Evolutionary conservation across 2,888 invertebrate genomes (phyloP).

Genomic region (Cosmia pyralina): DNA sequence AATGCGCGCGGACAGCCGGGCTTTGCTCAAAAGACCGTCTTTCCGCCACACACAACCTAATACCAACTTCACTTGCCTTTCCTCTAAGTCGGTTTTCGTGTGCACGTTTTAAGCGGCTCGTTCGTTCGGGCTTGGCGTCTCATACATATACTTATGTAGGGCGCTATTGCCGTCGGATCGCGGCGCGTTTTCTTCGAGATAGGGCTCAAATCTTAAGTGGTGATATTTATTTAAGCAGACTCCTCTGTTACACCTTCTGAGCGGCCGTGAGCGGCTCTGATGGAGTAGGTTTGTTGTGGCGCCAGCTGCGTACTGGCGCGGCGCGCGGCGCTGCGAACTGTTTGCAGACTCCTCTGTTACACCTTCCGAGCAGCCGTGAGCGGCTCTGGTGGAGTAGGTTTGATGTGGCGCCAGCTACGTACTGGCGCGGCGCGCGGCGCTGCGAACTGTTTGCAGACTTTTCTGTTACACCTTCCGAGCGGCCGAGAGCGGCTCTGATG

Average conservation of each 20-base stretch:
- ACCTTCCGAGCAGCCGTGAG: slow-evolving; percentile 34
- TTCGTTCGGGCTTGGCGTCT: slow-evolving; percentile 55
- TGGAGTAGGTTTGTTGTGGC: slow-evolving; percentile 15
- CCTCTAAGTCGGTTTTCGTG: slow-evolving; percentile 28
- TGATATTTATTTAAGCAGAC: slow-evolving; percentile 77
- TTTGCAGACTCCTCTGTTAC: slow-evolving; percentile 56
- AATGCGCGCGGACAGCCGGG: slow-evolving; percentile 61
- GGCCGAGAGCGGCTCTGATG: slow-evolving; percentile 25
- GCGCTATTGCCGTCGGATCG: slow-evolving; percentile 68
- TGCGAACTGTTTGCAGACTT: too few species aligned
- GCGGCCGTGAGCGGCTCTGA: slow-evolving; percentile 22
- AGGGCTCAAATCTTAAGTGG: slow-evolving; percentile 75
- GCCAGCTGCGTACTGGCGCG: neutral
- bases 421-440: too few species aligned
- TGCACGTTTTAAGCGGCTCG: slow-evolving; percentile 17
- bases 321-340: slow-evolving; percentile 14
- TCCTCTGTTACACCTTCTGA: slow-evolving; percentile 58
- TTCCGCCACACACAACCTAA: slow-evolving; percentile 8
- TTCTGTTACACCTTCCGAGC: slow-evolving; percentile 55
- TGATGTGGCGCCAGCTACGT: slow-evolving; percentile 10
- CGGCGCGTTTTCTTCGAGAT: slow-evolving; percentile 64
- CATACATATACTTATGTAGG: slow-evolving; percentile 79
- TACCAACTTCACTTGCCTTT: slow-evolving; percentile 12
- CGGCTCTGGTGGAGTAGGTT: slow-evolving; percentile 16
- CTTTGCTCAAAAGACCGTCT: slow-evolving; percentile 59